Conservation (phyloP, 2,113 vertebrate species). For the Hassar affinis region DNA sequence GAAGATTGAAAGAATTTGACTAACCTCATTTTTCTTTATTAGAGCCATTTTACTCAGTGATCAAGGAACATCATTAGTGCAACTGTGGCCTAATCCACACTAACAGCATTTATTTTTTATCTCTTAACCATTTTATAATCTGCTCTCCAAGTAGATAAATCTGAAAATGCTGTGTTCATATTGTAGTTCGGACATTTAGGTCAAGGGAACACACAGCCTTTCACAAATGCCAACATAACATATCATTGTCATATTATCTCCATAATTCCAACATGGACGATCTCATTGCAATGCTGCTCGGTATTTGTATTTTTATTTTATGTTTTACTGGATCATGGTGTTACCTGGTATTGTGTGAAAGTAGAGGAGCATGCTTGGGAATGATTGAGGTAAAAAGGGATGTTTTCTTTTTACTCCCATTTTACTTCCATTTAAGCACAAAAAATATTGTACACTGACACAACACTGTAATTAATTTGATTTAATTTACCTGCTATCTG, state of each 20-base stretch:
- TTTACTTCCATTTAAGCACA: background rate
- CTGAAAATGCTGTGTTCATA: background rate
- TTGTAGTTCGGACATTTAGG: background rate
- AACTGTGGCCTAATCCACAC: background rate
- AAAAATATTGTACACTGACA: background rate
- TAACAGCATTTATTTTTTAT: background rate
- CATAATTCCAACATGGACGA: background rate
- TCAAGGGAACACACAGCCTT: background rate
- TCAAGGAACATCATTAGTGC: background rate
- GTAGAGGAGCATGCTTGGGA: background rate
- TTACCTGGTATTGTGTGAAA: background rate
- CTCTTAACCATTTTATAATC: background rate
- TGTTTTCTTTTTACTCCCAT: background rate
- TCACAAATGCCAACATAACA: background rate
- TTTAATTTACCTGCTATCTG: background rate
- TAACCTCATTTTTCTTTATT: background rate
- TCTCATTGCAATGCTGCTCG: background rate
- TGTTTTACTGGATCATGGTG: background rate
- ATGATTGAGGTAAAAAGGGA: background rate
- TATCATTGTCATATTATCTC: background rate
- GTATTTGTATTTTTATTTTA: background rate
- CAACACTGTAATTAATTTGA: background rate
- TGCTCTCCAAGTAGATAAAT: background rate
- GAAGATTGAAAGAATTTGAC: background rate
- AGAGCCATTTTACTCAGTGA: background rate